Evolutionary conservation across 2,888 invertebrate genomes (phyloP).

Genomic region (Acrobasis suavella): DNA sequence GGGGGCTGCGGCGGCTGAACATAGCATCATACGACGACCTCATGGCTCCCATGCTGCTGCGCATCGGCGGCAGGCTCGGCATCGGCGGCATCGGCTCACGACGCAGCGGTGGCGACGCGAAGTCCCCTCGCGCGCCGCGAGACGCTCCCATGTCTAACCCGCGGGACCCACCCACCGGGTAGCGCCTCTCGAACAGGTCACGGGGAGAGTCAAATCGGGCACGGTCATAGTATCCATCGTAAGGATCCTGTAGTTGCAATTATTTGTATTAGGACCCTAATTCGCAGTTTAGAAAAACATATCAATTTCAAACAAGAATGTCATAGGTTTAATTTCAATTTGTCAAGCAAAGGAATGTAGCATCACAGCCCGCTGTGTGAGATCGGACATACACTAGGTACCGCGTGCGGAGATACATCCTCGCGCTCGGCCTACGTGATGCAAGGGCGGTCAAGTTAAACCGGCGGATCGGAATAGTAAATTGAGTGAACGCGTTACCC

Average conservation of each 20-base stretch:
- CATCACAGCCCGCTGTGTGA: conserved; percentile 56
- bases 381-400: conserved; percentile 54
- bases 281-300: background rate
- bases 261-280: conserved; percentile 11
- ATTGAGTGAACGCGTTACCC: conserved; percentile 84
- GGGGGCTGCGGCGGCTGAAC: conserved; percentile 92
- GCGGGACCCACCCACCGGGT: conserved; percentile 83
- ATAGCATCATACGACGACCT: conserved; percentile 89
- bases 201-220: conserved; percentile 89
- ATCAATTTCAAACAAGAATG: background rate
- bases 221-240: conserved; percentile 91
- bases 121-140: conserved; percentile 83
- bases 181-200: conserved; percentile 91
- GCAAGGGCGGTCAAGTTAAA: conserved; percentile 47
- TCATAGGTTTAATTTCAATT: background rate
- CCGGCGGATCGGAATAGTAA: conserved; percentile 56
- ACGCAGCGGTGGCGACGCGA: conserved; percentile 88
- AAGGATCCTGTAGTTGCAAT: conserved; percentile 80
- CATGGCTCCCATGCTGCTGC: conserved; percentile 85
- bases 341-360: conserved; percentile 42
- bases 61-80: conserved; percentile 86
- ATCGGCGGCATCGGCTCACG: conserved; percentile 91
- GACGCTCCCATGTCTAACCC: conserved; percentile 80
- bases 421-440: conserved; percentile 70
- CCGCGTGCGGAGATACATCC: conserved; percentile 62